Evolutionary conservation across 1,140 invertebrate species (phyloP), one percentile per base, ranked within the genome.

Genomic region (Drosophila athabasca): DNA sequence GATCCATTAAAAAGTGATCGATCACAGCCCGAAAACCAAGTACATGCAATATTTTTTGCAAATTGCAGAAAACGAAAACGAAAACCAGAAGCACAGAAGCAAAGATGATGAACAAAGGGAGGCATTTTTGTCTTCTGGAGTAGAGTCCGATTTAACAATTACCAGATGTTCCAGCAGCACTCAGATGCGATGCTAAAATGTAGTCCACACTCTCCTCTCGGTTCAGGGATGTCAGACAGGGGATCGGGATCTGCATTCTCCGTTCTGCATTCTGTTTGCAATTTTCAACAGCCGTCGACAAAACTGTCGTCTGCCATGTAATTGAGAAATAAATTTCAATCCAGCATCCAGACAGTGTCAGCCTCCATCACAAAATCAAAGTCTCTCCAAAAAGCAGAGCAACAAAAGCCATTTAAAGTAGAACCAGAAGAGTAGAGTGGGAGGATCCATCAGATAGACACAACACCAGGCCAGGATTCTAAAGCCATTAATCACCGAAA

Each of bases 1-100:
- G 43, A 50, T 66, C 83, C 83, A 87, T 87, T 88, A 83, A 87
- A 87, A 73, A 79, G 64, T 62, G 83, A 87, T 87, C 83, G 83
- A 87, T 87, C 83, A 88, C 49, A 64, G 52, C 65, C 35, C 41
- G 51, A 66, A 76, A 76, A 58, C 41, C 46, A 43, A 62, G 48
- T 22, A n/a, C 46, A 52, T 24, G 49, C 58, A 65, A 67, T 64
- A 43, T 61, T 59, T 68, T 61, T 59, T 68, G 79, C 79, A 76
- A 80, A 70, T 73, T 79, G 75, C 57, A 69, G 17, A 19, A 62
- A 53, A 44, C 7, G 11, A 45, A 58, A 45, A 41, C 5, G 22
- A 65, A 65, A 66, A 26, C 55, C 54, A 55, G 45, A 31, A 41
- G 59, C 76, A 62, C 64, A 65, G 41, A n/a, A n/a, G n/a, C n/a